These are phyloP conservation scores for Fistularia tabacaria DNA, from an alignment of 2,797 vertebrate genomes.

Conservation along the genomic window DNA sequence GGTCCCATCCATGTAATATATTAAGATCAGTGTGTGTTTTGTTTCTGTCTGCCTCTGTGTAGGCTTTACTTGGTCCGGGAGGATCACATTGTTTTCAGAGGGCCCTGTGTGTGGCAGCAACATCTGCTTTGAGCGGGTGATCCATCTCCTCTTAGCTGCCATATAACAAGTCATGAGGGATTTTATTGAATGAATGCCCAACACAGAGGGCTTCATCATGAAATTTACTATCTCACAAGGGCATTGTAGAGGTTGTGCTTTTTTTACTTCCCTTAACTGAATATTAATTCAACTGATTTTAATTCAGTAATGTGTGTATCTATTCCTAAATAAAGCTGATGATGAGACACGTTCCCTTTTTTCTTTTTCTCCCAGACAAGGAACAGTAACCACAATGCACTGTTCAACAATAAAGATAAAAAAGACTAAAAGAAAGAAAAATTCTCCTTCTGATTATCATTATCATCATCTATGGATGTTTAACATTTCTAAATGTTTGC, in stretches of 20 bases:
- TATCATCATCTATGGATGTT: slow-evolving; percentile 48
- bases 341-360: neutral
- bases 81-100: slow-evolving; percentile 74
- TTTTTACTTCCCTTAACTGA: slow-evolving; percentile 38
- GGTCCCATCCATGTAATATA: slow-evolving; percentile 43
- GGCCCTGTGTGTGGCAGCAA: slow-evolving; percentile 70
- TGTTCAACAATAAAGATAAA: slow-evolving; percentile 29
- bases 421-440: slow-evolving; percentile 28
- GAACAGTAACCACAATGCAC: slow-evolving; percentile 17
- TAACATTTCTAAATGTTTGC: slow-evolving; percentile 57
- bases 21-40: slow-evolving; percentile 56
- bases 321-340: neutral
- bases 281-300: slow-evolving; percentile 35
- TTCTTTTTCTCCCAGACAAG: neutral
- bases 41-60: slow-evolving; percentile 40
- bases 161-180: slow-evolving; percentile 83
- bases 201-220: slow-evolving; percentile 64
- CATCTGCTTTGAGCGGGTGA: slow-evolving; percentile 78
- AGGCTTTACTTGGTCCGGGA: slow-evolving; percentile 71
- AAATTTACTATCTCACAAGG: slow-evolving; percentile 68
- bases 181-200: slow-evolving; percentile 73
- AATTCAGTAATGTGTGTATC: slow-evolving; percentile 22
- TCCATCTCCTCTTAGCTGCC: slow-evolving; percentile 77
- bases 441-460: slow-evolving; percentile 58
- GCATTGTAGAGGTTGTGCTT: slow-evolving; percentile 57